Evolutionary conservation across 92 coral and sea anemone species (phyloP).

Genomic region (Zoanthus gigantus): DNA sequence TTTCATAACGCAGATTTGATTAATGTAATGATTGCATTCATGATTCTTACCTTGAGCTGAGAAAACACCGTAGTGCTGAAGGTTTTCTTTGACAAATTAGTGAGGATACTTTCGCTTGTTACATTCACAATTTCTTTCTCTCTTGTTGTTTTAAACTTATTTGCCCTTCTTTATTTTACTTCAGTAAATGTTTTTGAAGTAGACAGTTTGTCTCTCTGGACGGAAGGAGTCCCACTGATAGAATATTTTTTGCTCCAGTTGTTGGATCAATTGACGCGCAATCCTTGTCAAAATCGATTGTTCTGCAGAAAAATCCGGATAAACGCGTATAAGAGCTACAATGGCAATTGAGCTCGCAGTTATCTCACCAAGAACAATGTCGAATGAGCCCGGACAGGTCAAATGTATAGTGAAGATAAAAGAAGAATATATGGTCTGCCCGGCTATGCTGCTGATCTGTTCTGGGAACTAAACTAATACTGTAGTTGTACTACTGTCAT

Average conservation of each 20-base stretch:
- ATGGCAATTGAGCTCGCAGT: not conserved
- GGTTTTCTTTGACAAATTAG: not conserved
- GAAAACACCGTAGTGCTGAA: conserved; percentile 4
- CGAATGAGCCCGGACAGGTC: conserved; percentile 29
- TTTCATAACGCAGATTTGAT: not conserved
- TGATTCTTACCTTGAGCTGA: conserved; percentile 5
- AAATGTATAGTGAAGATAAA: not conserved
- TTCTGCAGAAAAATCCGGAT: conserved; percentile 36
- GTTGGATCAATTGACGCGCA: conserved; percentile 42
- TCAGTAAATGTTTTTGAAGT: not conserved
- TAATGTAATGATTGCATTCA: not conserved
- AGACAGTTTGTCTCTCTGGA: not conserved
- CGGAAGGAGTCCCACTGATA: not conserved
- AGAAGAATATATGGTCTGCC: not conserved
- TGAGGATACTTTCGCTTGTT: not conserved
- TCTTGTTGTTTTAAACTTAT: not conserved
- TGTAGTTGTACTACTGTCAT: conserved; percentile 20
- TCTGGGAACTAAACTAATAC: not conserved
- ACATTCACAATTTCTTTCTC: not conserved
- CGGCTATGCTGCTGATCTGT: not conserved
- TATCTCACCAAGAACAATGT: conserved; percentile 13
- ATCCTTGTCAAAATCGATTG: conserved; percentile 45
- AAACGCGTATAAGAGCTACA: not conserved
- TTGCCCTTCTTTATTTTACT: not conserved
- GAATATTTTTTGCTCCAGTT: not conserved